These are phyloP conservation scores for Lineus longissimus DNA, from an alignment of 1,140 invertebrate genomes.

Conservation along the genomic window DNA sequence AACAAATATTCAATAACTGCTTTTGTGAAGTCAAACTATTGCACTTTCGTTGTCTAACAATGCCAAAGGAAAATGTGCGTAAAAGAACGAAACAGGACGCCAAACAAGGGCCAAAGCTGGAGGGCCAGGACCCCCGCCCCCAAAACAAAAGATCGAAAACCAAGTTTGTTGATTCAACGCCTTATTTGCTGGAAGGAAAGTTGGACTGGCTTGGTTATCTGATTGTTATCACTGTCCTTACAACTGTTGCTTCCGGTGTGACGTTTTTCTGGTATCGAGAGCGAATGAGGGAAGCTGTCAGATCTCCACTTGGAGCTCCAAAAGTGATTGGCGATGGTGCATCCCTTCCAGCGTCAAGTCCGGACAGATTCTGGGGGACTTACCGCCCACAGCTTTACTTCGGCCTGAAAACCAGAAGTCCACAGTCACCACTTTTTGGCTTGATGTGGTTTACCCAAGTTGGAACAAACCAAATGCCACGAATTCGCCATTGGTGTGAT, in stretches of 20 bases:
- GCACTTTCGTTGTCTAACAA: not conserved
- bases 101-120: no score
- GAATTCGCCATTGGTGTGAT: slow-evolving; percentile 84
- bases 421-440: slow-evolving; percentile 78
- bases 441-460: slow-evolving; percentile 91
- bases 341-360: slow-evolving; percentile 65
- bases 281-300: slow-evolving; percentile 74
- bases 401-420: slow-evolving; percentile 82
- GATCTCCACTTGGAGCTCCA: slow-evolving; percentile 74
- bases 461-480: slow-evolving; percentile 36
- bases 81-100: no score
- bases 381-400: slow-evolving; percentile 80
- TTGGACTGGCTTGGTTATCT: no score
- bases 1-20: no score
- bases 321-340: slow-evolving; percentile 64
- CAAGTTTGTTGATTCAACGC: no score
- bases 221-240: no score
- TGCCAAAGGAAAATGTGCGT: no score
- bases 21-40: not conserved
- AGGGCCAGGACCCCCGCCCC: no score
- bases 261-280: no score
- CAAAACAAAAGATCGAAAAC: no score
- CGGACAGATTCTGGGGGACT: slow-evolving; percentile 86
- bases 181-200: no score
- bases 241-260: no score